phyloP scores from a whole-genome alignment of 2,888 invertebrate genomes.

The Megaustenia siamemsis region DNA sequence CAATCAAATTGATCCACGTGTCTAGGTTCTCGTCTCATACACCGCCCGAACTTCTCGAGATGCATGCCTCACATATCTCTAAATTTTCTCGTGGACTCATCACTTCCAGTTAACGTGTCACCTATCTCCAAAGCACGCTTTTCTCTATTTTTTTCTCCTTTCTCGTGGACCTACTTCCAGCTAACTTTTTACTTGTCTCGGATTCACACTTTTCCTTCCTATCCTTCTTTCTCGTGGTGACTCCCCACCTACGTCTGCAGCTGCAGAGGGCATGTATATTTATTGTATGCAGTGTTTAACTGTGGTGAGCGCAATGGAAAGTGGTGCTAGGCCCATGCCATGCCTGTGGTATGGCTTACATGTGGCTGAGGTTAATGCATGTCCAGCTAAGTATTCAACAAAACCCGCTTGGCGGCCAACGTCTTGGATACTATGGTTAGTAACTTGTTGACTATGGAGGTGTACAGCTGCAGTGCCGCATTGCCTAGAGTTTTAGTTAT shows the following conservation, averaged over 20 bases:
- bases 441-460: background rate
- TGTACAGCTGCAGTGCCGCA: background rate
- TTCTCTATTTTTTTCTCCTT: background rate
- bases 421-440: background rate
- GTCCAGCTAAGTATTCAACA: background rate
- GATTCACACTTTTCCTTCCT: background rate
- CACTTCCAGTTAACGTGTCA: too few relatives aligned
- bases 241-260: background rate
- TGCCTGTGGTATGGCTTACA: background rate
- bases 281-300: background rate
- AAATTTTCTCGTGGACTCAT: too few relatives aligned
- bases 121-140: too few relatives aligned
- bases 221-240: too few relatives aligned
- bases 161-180: background rate
- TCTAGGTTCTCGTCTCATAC: background rate
- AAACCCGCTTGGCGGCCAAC: too few relatives aligned
- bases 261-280: too few relatives aligned
- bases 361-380: background rate
- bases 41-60: too few relatives aligned
- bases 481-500: background rate
- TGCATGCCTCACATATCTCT: too few relatives aligned
- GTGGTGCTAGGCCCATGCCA: background rate
- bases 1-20: too few relatives aligned
- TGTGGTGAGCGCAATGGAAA: background rate
- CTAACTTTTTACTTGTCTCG: too few relatives aligned